A percentile compares a stretch with the other conserved stretches of the same genome.
Evolutionary conservation across 1,140 invertebrate species (phyloP).

Genomic region (Sinonovacula constricta): DNA sequence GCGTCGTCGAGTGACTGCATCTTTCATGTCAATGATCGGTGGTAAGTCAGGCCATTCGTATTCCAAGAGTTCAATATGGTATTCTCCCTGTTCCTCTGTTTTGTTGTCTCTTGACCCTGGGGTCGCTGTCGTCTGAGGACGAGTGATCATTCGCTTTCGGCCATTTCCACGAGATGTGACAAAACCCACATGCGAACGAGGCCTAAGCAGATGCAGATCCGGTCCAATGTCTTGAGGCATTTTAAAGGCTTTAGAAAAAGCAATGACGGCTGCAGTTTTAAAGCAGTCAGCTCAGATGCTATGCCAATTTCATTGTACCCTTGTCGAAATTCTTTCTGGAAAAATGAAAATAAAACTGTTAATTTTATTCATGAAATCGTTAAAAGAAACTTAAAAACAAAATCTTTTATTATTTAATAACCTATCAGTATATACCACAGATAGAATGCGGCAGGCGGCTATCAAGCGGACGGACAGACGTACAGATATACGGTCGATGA

Average conservation of each 20-base stretch:
- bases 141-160: neutral
- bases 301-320: too few relatives aligned
- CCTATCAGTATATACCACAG: too few relatives aligned
- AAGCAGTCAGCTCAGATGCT: too few relatives aligned
- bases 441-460: too few relatives aligned
- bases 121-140: slow-evolving; percentile 3
- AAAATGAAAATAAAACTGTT: too few relatives aligned
- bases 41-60: slow-evolving; percentile 75
- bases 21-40: slow-evolving; percentile 70
- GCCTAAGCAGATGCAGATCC: slow-evolving; percentile 48
- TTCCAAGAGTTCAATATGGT: slow-evolving; percentile 67
- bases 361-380: too few relatives aligned
- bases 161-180: neutral
- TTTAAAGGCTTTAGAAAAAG: neutral
- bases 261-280: too few relatives aligned
- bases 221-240: slow-evolving; percentile 62
- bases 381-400: too few relatives aligned
- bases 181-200: slow-evolving; percentile 49
- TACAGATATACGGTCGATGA: too few relatives aligned
- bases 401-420: too few relatives aligned
- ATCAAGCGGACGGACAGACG: too few relatives aligned
- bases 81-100: slow-evolving; percentile 26
- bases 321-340: too few relatives aligned
- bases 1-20: slow-evolving; percentile 68
- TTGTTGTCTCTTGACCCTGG: neutral